Base-by-base conservation (phyloP, 2,888 invertebrate species). In the Mellilla xanthometata region DNA sequence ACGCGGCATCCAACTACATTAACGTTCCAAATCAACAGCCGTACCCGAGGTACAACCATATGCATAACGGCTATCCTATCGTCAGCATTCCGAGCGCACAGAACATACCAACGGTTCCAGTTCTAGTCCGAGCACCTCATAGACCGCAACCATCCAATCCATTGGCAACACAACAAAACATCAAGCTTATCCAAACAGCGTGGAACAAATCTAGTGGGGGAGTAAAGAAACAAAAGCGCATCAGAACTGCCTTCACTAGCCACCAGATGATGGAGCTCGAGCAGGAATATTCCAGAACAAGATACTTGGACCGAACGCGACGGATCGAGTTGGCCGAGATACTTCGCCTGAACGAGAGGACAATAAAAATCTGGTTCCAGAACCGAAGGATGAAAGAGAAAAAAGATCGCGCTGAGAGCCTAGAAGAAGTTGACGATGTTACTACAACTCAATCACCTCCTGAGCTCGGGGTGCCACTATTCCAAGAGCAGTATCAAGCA, bases 321-420 rank as follows among this genome's bases (percentile, higher is more conserved):
- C 87, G 96, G 6, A 93, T 95, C 11, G 93, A 95, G 61, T 87
- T 96, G 0, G 67, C 73, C 0, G 62, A 62, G 0, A 27, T 42
- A 2, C 55, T 75, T 0, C 52, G 46, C 0, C 49, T 83, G 10
- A 77, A 77, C 35, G 82, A 84, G 45, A 68, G 79, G 1, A 79
- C 76, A 0, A 94, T 96, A 33, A 96, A 96, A 72, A 95, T 95
- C 26, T 96, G 95, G 95, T 96, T 96, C 70, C 95, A 96, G 66
- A 95, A 95, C 68, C 87, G 95, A 0, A 82, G 95, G 0, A 96
- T 95, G 95, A 94, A 94, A 54, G 89, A 84, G 62, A 94, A 94
- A 68, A 94, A 93, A 63, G 93, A 93, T 49, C 36, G 19, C 11
- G 62, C 70, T 2, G 83, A 82, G 39, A 59, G 58, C 44, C 40